These are phyloP conservation scores for Drosophila watanabei DNA, from an alignment of 1,140 invertebrate genomes.

Conservation along the genomic window DNA sequence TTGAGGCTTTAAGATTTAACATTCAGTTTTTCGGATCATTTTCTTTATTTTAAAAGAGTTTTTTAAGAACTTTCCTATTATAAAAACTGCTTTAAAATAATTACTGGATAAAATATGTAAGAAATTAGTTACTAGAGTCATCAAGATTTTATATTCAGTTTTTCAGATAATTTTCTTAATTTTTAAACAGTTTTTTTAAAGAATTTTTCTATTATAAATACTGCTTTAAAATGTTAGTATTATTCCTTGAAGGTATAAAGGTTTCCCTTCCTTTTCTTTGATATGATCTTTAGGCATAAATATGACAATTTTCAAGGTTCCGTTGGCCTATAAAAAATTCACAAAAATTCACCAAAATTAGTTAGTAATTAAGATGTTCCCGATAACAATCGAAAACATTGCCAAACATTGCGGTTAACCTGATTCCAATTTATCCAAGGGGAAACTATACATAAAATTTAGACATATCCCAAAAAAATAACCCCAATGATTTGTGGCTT, in stretches of 20 bases:
- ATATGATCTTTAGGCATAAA: background rate
- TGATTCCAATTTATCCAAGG: slow-evolving; percentile 6
- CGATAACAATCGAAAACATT: slow-evolving; percentile 3
- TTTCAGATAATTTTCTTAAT: background rate
- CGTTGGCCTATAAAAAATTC: background rate
- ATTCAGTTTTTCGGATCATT: background rate
- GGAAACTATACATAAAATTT: background rate
- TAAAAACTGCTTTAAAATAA: background rate
- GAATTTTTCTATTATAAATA: background rate
- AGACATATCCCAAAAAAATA: background rate
- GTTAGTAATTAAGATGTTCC: slow-evolving; percentile 26
- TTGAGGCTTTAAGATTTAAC: background rate
- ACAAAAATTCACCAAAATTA: slow-evolving; percentile 16
- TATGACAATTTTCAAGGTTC: slow-evolving; percentile 6
- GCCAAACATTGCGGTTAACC: slow-evolving; percentile 19
- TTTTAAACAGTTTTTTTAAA: background rate
- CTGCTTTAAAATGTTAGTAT: background rate
- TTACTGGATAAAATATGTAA: too few species aligned
- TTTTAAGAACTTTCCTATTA: background rate
- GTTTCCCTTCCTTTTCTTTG: background rate
- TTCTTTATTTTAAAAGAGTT: background rate
- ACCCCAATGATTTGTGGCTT: background rate
- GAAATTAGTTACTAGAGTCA: background rate
- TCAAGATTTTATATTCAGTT: background rate
- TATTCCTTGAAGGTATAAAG: background rate